phyloP scores from a whole-genome alignment of 1,140 invertebrate species.

The Bilobella aurantiaca region DNA sequence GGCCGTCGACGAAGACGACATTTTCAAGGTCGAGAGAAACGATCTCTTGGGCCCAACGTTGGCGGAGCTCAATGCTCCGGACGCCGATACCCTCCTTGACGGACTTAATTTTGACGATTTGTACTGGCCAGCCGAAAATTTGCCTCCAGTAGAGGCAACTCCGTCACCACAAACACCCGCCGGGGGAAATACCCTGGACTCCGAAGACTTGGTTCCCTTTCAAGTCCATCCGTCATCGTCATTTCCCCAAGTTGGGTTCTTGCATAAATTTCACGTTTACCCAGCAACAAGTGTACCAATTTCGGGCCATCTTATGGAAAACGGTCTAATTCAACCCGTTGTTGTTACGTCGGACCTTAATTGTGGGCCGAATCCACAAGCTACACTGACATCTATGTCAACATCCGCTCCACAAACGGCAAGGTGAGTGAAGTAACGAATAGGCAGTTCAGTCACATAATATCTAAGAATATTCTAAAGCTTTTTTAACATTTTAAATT shows the following conservation, averaged over 20 bases:
- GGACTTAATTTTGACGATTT: slow-evolving; percentile 78
- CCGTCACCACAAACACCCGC: slow-evolving; percentile 30
- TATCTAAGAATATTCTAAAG: too few relatives aligned
- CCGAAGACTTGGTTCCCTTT: slow-evolving; percentile 25
- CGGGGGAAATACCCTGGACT: slow-evolving; percentile 22
- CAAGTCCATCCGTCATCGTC: slow-evolving; percentile 28
- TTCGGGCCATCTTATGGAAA: slow-evolving; percentile 18
- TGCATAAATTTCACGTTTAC: slow-evolving; percentile 6
- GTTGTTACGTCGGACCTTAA: not conserved
- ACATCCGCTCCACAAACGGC: slow-evolving; percentile 15
- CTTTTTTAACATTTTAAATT: too few relatives aligned
- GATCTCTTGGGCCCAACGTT: slow-evolving; percentile 75
- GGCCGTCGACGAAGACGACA: slow-evolving; percentile 68
- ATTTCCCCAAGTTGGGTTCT: slow-evolving; percentile 20
- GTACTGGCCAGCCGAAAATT: slow-evolving; percentile 56
- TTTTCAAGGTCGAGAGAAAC: slow-evolving; percentile 77
- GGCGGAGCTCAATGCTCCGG: slow-evolving; percentile 74
- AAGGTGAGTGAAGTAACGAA: slow-evolving; percentile 11
- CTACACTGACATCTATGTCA: not conserved
- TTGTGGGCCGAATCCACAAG: not conserved
- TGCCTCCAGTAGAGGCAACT: slow-evolving; percentile 26
- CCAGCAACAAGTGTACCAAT: slow-evolving; percentile 17
- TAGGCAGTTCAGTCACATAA: too few relatives aligned
- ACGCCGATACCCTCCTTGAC: slow-evolving; percentile 60
- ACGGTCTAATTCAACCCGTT: slow-evolving; percentile 14